Evolutionary conservation across 2,113 vertebrate species (phyloP).

Genomic region (Octodon degus): DNA sequence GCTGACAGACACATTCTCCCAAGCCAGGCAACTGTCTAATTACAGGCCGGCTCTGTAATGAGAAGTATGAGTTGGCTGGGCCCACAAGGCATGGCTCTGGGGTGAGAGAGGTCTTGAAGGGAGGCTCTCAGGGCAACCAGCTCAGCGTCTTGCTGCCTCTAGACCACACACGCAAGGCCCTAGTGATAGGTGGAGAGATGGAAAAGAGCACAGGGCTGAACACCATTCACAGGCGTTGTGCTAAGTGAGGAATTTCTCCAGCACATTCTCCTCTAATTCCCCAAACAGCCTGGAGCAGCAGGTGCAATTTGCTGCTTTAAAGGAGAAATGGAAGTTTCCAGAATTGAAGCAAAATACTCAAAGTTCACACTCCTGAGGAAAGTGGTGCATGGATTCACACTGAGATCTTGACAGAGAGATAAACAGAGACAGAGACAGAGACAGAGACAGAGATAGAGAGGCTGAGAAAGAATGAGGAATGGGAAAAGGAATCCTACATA

Average conservation of each 20-base stretch:
- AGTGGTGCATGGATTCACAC: neutral
- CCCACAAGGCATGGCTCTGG: neutral
- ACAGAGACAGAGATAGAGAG: neutral
- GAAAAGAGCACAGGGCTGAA: neutral
- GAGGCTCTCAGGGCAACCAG: neutral
- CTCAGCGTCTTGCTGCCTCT: slow-evolving; percentile 54
- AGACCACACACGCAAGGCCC: slow-evolving; percentile 10
- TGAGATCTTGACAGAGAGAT: neutral
- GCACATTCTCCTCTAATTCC: neutral
- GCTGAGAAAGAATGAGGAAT: neutral
- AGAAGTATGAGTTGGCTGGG: neutral
- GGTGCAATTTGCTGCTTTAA: neutral
- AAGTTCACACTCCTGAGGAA: neutral
- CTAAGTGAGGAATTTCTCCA: neutral
- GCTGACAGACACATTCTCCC: neutral
- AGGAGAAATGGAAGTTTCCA: neutral
- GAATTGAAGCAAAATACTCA: neutral
- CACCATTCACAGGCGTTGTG: neutral
- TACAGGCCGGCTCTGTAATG: slow-evolving; percentile 6
- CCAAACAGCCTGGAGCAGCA: neutral
- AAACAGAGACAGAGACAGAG: neutral
- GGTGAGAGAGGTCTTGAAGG: neutral
- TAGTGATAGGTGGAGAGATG: neutral
- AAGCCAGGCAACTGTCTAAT: slow-evolving; percentile 14
- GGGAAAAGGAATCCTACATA: no score